Base-by-base conservation (phyloP, 2,888 invertebrate genomes). In the Selenia dentaria region DNA sequence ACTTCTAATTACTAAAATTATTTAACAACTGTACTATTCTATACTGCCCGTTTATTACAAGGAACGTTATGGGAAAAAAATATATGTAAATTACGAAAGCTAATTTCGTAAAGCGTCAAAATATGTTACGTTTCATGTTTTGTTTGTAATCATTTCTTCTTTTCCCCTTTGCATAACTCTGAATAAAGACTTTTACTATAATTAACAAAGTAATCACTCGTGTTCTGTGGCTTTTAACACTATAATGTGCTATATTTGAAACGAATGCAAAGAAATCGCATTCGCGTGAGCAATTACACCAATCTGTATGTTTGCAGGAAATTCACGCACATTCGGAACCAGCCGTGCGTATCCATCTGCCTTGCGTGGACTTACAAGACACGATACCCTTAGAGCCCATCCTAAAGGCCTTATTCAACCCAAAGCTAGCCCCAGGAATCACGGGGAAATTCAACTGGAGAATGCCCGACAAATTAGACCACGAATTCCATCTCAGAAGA, bases 381-480 rank as follows among this genome's bases (percentile, higher is more conserved):
- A 70, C 67, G 1, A 62, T 90, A 32, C 75, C 79, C 0, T 54
- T 88, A 9, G 70, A 74, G 14, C 70, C 80, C 1, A 75, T 81
- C 12, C 69, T 80, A 4, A 67, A 74, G 27, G 66, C 66, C n/a
- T 70, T 89, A 1, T 83, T 84, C 66, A 65, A 78, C 43, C 80
- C 84, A 0, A 74, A 71, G 16, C 62, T 82, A 13, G 70, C 71
- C 0, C 68, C 73, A n/a, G 81, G 80, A 3, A 78, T 83, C 49
- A 76, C 78, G 0, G 83, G 81, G 2, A 79, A 79, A 51, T 79
- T 78, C 62, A 73, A 74, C 9, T 91, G 88, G 86, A 68, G 76
- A 48, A 57, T 80, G 8, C 92, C 92, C 0, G 80, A 90, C 27
- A 73, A 78, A 40, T 44, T 92, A 0, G 80, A 91, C 62, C 92